phyloP scores from a whole-genome alignment of 2,113 vertebrate species.

The Accipiter cooperii region DNA sequence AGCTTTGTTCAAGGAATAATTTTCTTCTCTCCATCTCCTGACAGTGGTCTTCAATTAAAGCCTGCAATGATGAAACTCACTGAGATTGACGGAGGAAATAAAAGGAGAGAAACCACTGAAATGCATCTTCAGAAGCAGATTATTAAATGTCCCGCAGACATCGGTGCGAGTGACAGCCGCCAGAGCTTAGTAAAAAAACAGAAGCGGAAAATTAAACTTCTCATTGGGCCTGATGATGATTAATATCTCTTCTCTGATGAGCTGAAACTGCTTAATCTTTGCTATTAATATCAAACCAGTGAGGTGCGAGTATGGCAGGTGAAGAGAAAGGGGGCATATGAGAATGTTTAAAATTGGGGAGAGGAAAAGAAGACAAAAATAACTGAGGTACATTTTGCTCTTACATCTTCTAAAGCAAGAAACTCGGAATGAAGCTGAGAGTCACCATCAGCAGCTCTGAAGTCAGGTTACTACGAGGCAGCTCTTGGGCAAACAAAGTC shows the following conservation, averaged over 20 bases:
- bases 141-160: constrained; percentile 7
- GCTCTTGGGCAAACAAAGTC: neutral
- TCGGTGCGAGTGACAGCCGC: neutral
- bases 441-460: neutral
- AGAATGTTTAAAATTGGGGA: neutral
- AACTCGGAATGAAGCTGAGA: neutral
- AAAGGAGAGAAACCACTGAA: constrained; percentile 22
- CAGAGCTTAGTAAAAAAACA: constrained; percentile 19
- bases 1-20: neutral
- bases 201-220: constrained; percentile 58
- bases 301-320: constrained; percentile 11
- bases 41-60: constrained; percentile 46
- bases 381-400: neutral
- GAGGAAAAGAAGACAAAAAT: neutral
- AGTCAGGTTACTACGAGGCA: neutral
- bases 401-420: neutral
- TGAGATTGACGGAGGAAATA: neutral
- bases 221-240: constrained; percentile 66
- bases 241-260: constrained; percentile 62
- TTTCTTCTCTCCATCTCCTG: neutral
- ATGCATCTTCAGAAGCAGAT: constrained; percentile 18
- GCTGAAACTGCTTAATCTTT: constrained; percentile 57
- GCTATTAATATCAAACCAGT: constrained; percentile 58
- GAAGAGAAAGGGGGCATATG: neutral
- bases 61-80: neutral